Evolutionary conservation across 2,113 vertebrate species (phyloP), one percentile per base, ranked within the genome.

Genomic region (Callipepla californica): DNA sequence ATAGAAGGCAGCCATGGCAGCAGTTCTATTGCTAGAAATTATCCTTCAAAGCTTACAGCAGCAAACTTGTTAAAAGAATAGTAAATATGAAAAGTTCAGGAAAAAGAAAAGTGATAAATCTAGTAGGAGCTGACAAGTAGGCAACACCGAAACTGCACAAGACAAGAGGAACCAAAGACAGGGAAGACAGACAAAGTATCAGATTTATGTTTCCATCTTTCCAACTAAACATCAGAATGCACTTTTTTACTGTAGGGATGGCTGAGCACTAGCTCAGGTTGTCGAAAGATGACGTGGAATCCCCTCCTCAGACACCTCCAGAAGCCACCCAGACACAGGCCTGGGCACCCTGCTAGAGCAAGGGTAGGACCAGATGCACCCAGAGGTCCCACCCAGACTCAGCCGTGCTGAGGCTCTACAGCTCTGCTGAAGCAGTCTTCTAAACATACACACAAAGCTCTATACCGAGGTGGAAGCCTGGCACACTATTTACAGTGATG

Each of bases 131-230:
- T 40, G 32, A 70, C 32, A 26, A 53, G 15, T 1, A 61, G 21
- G 36, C n/a, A 92, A 82, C 15, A 30, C 16, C 6, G 17, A 75
- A 2, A 58, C 7, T 74, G 55, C 30, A 22, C 28, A 72, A 77
- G 73, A 74, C 0, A 1, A 7, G 40, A 45, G 9, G 2, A 86
- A 18, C 2, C n/a, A 66, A 4, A 48, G 7, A 63, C 4, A 2
- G 7, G 22, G 11, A 66, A 79, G 30, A 80, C 22, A 83, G 11
- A 50, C 44, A 34, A 48, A 81, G 18, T 36, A 77, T 21, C 26
- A 67, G 59, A 50, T 16, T 16, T 40, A 63, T 40, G 26, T 28
- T 63, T 63, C 36, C 61, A 62, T 26, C 36, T 40, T 62, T 26
- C 36, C 25, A 40, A 19, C 25, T 63, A 17, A 40, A 40, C 25